Base-by-base conservation (phyloP, 2,888 invertebrate genomes). In the Spilarctia lutea region DNA sequence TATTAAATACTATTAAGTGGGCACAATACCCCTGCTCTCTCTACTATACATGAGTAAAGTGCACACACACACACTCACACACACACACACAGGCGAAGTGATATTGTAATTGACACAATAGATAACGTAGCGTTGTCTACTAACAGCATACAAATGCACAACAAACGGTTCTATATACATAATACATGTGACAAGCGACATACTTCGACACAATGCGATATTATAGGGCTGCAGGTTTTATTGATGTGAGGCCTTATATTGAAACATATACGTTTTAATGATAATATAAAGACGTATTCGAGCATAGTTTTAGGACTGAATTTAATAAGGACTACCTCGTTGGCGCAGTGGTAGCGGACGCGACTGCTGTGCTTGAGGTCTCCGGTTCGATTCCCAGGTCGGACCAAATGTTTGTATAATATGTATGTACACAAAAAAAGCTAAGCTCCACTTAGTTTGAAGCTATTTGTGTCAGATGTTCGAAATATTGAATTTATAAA, bases 71-170 rank as follows among this genome's bases (percentile, higher is more conserved):
- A 79, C 71, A 82, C 77, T 82, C 52, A 30, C 18, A 30, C n/a
- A 27, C 70, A 70, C 39, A 79, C 71, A 82, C 77, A 82, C 52
- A 30, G 74, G 79, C 70, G 74, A 35, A 71, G 65, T 70, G 56
- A 81, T 84, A 86, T 88, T 87, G 85, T 88, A 90, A 90, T 90
- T 88, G 88, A 87, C 90, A 93, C 92, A 92, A 92, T 90, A 92
- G 91, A 93, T 92, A 93, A 92, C 90, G 87, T 78, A 79, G 76
- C 73, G 76, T 77, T 80, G 81, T 82, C 86, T 88, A 77, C 75
- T 68, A 83, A 82, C 83, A 85, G 92, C 91, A 93, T 92, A 93
- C 92, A 91, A 92, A 93, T 91, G 87, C 81, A 87, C 87, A 83
- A 85, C 88, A 86, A 91, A 91, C 90, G 86, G 91, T 89, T 83